phyloP scores from a whole-genome alignment of 2,888 invertebrate genomes.

The Meteorus cinctellus region DNA sequence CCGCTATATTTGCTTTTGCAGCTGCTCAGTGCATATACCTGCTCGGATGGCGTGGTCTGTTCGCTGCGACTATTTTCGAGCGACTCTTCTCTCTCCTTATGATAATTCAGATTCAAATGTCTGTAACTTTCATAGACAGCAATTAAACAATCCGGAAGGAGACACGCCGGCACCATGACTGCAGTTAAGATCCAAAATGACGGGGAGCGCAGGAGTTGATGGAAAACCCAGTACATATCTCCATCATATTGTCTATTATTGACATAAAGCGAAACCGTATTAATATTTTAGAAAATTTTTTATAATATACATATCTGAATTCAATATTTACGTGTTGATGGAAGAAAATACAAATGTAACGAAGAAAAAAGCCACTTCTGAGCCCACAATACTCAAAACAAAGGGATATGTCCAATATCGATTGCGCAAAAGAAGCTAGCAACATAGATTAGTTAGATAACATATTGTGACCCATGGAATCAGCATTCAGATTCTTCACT shows the following conservation, averaged over 20 bases:
- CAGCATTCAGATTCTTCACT: background rate
- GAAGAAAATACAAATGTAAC: constrained; percentile 77
- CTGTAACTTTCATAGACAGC: constrained; percentile 56
- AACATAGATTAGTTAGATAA: constrained; percentile 42
- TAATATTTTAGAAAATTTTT: constrained; percentile 16
- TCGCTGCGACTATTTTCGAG: constrained; percentile 48
- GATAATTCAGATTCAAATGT: constrained; percentile 53
- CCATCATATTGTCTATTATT: constrained; percentile 73
- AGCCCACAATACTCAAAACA: constrained; percentile 76
- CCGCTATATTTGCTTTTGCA: no score
- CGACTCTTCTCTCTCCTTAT: constrained; percentile 44
- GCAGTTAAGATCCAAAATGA: constrained; percentile 78
- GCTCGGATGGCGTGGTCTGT: constrained; percentile 43
- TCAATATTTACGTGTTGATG: constrained; percentile 77
- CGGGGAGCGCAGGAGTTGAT: constrained; percentile 76
- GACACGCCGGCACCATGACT: constrained; percentile 73
- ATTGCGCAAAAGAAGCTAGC: constrained; percentile 72
- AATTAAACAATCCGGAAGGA: constrained; percentile 76
- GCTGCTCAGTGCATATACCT: constrained; percentile 30
- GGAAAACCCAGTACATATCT: constrained; percentile 78
- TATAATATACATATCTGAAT: constrained; percentile 1
- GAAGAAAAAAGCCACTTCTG: constrained; percentile 76
- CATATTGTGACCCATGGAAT: background rate
- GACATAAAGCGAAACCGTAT: constrained; percentile 32
- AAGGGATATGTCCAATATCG: constrained; percentile 78